Evolutionary conservation across 1,140 invertebrate species (phyloP).

Genomic region (Olivierus martensii): DNA sequence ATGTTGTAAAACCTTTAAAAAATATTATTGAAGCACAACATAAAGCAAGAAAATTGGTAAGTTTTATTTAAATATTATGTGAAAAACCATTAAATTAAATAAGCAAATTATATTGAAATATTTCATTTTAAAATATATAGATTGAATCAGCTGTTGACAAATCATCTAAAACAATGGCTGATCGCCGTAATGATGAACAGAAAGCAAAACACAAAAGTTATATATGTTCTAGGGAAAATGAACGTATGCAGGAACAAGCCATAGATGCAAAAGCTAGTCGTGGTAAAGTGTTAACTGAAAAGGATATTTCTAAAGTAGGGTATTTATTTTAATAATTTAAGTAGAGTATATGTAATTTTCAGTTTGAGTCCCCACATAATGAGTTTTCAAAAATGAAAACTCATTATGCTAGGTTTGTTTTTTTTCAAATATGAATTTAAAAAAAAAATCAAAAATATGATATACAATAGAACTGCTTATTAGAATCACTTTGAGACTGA

Average conservation of each 20-base stretch:
- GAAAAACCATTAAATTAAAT: background rate
- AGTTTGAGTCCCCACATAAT: no score
- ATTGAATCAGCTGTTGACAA: conserved; percentile 75
- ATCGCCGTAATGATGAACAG: conserved; percentile 67
- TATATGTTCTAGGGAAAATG: conserved; percentile 64
- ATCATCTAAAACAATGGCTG: conserved; percentile 57
- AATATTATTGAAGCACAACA: conserved; percentile 49
- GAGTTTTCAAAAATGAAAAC: no score
- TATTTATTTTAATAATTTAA: no score
- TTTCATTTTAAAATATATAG: conserved; percentile 16
- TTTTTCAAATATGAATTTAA: no score
- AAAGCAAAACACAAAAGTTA: conserved; percentile 78
- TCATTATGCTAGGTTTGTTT: no score
- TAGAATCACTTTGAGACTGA: no score
- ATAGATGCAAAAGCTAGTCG: conserved; percentile 30
- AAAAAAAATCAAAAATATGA: no score
- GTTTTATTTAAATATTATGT: conserved; percentile 13
- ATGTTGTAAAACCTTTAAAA: conserved; percentile 76
- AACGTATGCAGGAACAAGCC: conserved; percentile 61
- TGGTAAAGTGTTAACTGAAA: conserved; percentile 41
- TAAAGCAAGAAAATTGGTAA: conserved; percentile 47
- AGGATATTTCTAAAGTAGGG: conserved; percentile 32
- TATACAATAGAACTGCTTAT: no score
- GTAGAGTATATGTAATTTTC: no score
- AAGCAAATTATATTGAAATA: conserved; percentile 1